Percentiles rank a stretch among this genome's conserved stretches.
Evolutionary conservation across 1,140 invertebrate species (phyloP).

Genomic region (Drosophila seguyi): DNA sequence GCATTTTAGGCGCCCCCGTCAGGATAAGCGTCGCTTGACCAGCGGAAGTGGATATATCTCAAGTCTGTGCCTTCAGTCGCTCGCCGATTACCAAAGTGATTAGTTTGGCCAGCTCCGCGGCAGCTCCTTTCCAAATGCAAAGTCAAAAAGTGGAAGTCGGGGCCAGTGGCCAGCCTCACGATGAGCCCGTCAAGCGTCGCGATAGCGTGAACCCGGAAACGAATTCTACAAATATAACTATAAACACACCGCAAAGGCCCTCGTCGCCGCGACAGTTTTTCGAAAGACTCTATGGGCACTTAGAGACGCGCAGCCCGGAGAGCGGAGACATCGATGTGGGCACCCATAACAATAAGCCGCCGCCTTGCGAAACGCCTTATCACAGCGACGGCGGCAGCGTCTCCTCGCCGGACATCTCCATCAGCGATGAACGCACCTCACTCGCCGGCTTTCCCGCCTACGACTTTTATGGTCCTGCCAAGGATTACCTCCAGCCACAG

Average conservation of each 20-base stretch:
- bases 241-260: conserved; percentile 73
- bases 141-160: conserved; percentile 25
- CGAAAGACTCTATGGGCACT: conserved; percentile 86
- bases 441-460: conserved; percentile 50
- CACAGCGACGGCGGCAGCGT: conserved; percentile 77
- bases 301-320: conserved; percentile 82
- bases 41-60: conserved; percentile 55
- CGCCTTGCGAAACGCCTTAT: conserved; percentile 68
- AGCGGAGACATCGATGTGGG: conserved; percentile 71
- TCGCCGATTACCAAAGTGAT: conserved; percentile 67
- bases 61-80: conserved; percentile 51
- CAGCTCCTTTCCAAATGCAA: conserved; percentile 42
- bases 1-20: conserved; percentile 51
- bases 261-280: conserved; percentile 87
- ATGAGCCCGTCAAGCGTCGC: conserved; percentile 13
- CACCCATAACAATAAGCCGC: conserved; percentile 42
- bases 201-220: conserved; percentile 15
- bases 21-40: conserved; percentile 66
- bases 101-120: conserved; percentile 45
- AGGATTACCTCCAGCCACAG: conserved; percentile 42
- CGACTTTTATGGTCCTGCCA: conserved; percentile 47
- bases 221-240: conserved; percentile 4
- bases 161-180: neutral
- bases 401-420: conserved; percentile 79
- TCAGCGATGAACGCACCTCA: conserved; percentile 72